phyloP scores from a whole-genome alignment of 2,888 invertebrate species.

The Apotomis capreana region DNA sequence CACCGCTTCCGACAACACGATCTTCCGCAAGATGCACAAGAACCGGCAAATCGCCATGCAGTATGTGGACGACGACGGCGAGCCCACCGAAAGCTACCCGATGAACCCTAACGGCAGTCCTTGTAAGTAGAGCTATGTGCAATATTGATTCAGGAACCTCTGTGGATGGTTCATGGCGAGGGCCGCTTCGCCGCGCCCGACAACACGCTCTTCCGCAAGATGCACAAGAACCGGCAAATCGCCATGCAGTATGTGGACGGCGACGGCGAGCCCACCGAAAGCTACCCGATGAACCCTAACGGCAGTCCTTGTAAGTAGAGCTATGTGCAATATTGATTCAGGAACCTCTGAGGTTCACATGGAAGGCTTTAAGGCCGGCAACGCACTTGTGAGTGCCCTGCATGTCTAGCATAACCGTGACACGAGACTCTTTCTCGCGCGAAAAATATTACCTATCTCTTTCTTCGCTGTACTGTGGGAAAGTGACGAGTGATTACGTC shows the following conservation, averaged over 20 bases:
- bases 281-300: no score
- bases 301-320: no score
- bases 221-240: slow-evolving; percentile 85
- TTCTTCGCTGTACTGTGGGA: no score
- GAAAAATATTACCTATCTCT: no score
- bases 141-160: no score
- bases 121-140: slow-evolving; percentile 68
- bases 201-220: slow-evolving; percentile 68
- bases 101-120: slow-evolving; percentile 97
- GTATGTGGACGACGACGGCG: slow-evolving; percentile 92
- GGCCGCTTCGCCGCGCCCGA: slow-evolving; percentile 88
- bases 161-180: slow-evolving; percentile 85
- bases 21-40: slow-evolving; percentile 77
- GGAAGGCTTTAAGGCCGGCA: slow-evolving; percentile 90
- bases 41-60: slow-evolving; percentile 89
- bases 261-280: slow-evolving; percentile 47
- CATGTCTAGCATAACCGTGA: no score
- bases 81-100: slow-evolving; percentile 92
- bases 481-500: no score
- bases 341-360: slow-evolving; percentile 71
- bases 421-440: no score
- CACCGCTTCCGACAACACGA: slow-evolving; percentile 67
- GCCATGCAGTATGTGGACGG: slow-evolving; percentile 91
- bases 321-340: slow-evolving; percentile 46
- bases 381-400: no score